Evolutionary conservation across 2,888 invertebrate genomes (phyloP).

Genomic region (Hydriomena furcata): DNA sequence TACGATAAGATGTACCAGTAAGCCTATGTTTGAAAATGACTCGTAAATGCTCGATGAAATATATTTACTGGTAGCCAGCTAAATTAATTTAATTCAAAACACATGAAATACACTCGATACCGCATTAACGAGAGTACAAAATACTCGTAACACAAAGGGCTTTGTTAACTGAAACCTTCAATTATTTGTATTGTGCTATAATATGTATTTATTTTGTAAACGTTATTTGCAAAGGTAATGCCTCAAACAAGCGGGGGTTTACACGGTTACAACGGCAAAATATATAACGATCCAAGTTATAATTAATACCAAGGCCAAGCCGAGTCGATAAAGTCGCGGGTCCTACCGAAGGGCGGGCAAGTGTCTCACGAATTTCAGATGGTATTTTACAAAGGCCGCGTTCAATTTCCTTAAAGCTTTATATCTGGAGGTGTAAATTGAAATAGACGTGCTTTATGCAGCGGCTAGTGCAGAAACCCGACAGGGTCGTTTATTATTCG

Average conservation of each 20-base stretch:
- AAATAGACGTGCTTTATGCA: too few species aligned
- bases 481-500: too few species aligned
- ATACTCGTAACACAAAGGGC: background rate
- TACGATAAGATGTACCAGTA: too few species aligned
- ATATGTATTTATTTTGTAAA: too few species aligned
- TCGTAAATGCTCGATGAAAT: too few species aligned
- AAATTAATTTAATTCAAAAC: too few species aligned
- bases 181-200: conserved; percentile 16
- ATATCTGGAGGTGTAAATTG: too few species aligned
- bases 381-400: background rate
- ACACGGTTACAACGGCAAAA: conserved; percentile 14
- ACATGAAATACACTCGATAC: too few species aligned
- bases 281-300: conserved; percentile 41
- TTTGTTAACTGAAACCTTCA: conserved; percentile 12
- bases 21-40: too few species aligned
- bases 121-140: too few species aligned
- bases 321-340: conserved; percentile 42
- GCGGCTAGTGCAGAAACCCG: too few species aligned
- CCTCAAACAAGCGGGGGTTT: conserved; percentile 10
- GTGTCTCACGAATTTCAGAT: conserved; percentile 11
- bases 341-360: conserved; percentile 11
- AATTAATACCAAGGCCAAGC: conserved; percentile 48
- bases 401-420: background rate
- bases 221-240: conserved; percentile 18
- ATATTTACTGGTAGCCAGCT: too few species aligned